Base-by-base conservation (phyloP, 2,797 vertebrate species). In the Sibirionetta formosa region DNA sequence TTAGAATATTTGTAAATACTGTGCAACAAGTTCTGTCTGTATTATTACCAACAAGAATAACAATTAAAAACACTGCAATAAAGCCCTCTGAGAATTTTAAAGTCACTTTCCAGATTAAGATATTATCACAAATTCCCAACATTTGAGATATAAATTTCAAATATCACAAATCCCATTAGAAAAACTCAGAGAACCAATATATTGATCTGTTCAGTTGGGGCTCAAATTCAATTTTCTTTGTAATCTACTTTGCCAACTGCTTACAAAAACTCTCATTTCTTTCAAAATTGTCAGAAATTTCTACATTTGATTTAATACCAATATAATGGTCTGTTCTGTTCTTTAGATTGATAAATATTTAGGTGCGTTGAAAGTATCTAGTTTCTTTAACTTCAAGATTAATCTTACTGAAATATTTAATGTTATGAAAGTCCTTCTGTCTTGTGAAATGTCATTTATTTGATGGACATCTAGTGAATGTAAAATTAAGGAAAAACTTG, bases 401-500 rank as follows among this genome's bases (percentile, higher is more conserved):
- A 57, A 31, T 35, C 29, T 91, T 65, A 38, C 27, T 44, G 42
- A 65, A 88, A 73, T 11, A 51, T 15, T 51, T 16, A 82, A 70
- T 66, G 11, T 29, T 90, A 81, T 79, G 50, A 94, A 88, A 75
- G 0, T 3, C 14, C 46, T 54, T 80, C 42, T 83, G 86, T 78
- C 66, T 58, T 4, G 2, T 82, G 72, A 91, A 89, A 46, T 51
- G 51, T 56, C 77, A 71, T 78, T 91, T 90, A 5, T 53, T 83
- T 0, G 0, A 56, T 69, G 16, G 42, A 76, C 92, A 54, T 84
- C 40, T 65, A 42, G 53, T 69, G 87, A 91, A 56, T 14, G 15
- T 31, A 78, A 90, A 94, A 94, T 72, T 88, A 38, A 76, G 76
- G 63, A 35, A 82, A 95, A 88, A 38, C 83, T 81, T 94, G 58